Evolutionary conservation across 1,140 invertebrate genomes (phyloP).

Genomic region (Hyles vespertilio): DNA sequence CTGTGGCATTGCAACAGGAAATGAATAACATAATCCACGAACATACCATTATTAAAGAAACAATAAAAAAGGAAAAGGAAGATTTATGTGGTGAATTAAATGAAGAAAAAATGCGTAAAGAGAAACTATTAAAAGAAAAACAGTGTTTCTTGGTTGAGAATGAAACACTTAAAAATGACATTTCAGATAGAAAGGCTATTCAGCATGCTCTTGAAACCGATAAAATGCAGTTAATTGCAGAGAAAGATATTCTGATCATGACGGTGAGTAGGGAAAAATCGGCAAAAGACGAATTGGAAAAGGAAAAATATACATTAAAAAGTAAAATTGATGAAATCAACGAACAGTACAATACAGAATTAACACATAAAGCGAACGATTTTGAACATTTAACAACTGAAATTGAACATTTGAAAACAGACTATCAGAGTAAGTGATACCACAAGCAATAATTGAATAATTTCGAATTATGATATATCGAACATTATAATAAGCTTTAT

Average conservation of each 20-base stretch:
- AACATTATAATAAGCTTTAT: not conserved
- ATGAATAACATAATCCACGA: not conserved
- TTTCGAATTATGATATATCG: not conserved
- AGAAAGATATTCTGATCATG: conserved; percentile 28
- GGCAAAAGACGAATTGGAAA: conserved; percentile 22
- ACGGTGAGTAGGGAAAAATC: conserved; percentile 21
- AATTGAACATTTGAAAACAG: conserved; percentile 24
- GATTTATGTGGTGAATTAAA: too few relatives aligned
- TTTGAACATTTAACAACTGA: conserved; percentile 22
- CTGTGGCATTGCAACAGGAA: conserved; percentile 12
- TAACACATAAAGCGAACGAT: conserved; percentile 25
- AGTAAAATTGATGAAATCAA: conserved; percentile 20
- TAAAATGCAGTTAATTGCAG: conserved; percentile 20
- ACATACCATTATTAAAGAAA: too few relatives aligned
- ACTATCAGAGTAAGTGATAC: conserved; percentile 32
- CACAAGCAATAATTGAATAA: not conserved
- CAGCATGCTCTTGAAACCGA: conserved; percentile 19
- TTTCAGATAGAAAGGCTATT: conserved; percentile 10
- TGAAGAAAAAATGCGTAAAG: too few relatives aligned
- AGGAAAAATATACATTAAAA: conserved; percentile 16
- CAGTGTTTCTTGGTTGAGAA: too few relatives aligned
- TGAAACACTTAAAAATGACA: not conserved
- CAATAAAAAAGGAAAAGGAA: too few relatives aligned
- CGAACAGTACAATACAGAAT: conserved; percentile 19
- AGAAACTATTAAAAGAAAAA: too few relatives aligned